Base-by-base conservation (phyloP, 2,797 vertebrate genomes). In the Odontamblyopus lacepedii region DNA sequence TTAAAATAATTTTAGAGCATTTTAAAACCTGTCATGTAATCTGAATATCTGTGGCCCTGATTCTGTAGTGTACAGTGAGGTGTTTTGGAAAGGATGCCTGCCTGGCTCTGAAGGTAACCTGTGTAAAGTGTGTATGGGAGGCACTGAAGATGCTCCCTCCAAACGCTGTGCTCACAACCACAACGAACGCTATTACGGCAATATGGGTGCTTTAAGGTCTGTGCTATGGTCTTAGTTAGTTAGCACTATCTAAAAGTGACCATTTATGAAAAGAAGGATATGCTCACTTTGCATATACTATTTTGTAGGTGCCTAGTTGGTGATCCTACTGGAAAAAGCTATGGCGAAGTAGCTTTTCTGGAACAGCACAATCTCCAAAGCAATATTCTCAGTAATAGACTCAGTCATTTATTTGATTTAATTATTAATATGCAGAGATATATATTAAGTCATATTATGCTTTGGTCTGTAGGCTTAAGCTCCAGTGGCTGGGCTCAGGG, bases 41-140 rank as follows among this genome's bases (percentile, higher is more conserved):
- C 15, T 51, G 44, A 50, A 27, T 16, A 5, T 51, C 55, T 56
- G 23, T 26, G 55, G 55, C 23, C 75, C 13, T 83, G 44, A 78
- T 75, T 44, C 53, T 64, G 44, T 11, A 98, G 96, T 89, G 67
- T 97, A 95, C 79, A 90, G 85, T 64, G 62, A 88, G 29, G 95
- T 95, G 69, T 98, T 98, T 85, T 96, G 96, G 96, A 98, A 98
- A 84, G 92, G 95, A 75, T 98, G 96, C 81, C 95, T 98, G 79
- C 96, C 96, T 3, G 96, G 96, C 69, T 92, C 94, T 77, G 83
- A 90, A 64, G 93, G 94, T 30, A 95, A 90, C 75, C 90, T 97
- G 51, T 98, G 96, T 85, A 98, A 96, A 88, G 96, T 97, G 77
- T 98, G 96, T 82, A 78, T 96, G 48, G 96, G 96, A 82, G 94